Evolutionary conservation across 2,113 vertebrate species (phyloP).

Genomic region (Syngnathus scovelli): DNA sequence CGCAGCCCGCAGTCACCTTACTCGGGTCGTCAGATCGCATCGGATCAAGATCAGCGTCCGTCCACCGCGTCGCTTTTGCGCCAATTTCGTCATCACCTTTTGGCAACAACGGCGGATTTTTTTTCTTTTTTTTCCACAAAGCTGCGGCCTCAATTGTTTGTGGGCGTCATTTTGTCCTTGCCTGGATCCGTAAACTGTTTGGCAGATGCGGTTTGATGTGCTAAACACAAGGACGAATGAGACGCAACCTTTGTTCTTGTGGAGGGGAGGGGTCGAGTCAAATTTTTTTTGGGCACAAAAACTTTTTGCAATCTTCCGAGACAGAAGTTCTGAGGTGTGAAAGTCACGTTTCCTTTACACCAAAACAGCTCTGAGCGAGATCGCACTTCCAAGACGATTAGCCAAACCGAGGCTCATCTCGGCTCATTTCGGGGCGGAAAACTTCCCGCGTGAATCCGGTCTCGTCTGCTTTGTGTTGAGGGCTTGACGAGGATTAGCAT

Average conservation of each 20-base stretch:
- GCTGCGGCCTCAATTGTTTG: neutral
- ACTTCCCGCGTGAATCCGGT: neutral
- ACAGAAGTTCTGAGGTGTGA: neutral
- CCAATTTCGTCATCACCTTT: neutral
- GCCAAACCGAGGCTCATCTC: neutral
- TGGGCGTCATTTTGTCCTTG: neutral
- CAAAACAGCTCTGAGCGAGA: neutral
- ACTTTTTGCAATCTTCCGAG: neutral
- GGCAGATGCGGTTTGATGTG: neutral
- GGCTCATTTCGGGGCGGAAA: neutral
- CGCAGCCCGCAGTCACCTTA: neutral
- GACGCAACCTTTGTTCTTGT: neutral
- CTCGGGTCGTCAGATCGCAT: neutral
- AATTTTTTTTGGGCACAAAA: neutral
- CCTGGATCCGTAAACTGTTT: neutral
- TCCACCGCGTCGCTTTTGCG: neutral
- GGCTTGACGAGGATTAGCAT: neutral
- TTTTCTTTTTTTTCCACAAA: neutral
- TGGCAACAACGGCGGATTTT: neutral
- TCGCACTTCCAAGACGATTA: slow-evolving; percentile 2
- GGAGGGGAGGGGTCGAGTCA: neutral
- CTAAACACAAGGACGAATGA: neutral
- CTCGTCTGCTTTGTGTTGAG: neutral
- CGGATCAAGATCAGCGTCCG: neutral
- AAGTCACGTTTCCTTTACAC: neutral